A percentile compares a stretch with the other conserved stretches of the same genome.
Evolutionary conservation across 1,140 invertebrate species (phyloP).

Genomic region (Anastatus disparis): DNA sequence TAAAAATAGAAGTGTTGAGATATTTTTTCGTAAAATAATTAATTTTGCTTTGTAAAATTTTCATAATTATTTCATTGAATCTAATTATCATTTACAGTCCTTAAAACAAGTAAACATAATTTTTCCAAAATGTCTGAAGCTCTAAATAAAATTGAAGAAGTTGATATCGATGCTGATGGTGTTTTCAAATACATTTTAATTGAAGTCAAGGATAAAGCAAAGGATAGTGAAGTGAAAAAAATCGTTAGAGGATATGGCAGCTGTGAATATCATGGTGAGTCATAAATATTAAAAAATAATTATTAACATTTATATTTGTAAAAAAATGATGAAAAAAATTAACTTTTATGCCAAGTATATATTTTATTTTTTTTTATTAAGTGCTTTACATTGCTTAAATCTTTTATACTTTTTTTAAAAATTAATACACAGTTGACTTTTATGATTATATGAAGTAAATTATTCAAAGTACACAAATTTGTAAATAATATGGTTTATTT

Average conservation of each 20-base stretch:
- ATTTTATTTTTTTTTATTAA: neutral
- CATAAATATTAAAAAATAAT: neutral
- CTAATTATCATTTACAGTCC: conserved; percentile 16
- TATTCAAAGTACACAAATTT: conserved; percentile 26
- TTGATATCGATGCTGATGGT: conserved; percentile 83
- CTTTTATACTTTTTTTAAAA: conserved; percentile 24
- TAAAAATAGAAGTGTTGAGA: too few relatives aligned
- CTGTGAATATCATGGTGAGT: conserved; percentile 78
- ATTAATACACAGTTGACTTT: conserved; percentile 33
- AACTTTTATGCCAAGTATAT: neutral
- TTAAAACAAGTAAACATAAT: neutral
- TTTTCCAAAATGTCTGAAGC: conserved; percentile 52
- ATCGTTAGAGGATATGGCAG: conserved; percentile 81
- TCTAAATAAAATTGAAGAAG: conserved; percentile 72
- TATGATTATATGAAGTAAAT: conserved; percentile 18
- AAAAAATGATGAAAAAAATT: neutral
- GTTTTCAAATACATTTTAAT: conserved; percentile 90
- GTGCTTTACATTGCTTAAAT: conserved; percentile 8
- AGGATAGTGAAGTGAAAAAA: conserved; percentile 67
- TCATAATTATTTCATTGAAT: too few relatives aligned
- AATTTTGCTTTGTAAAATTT: too few relatives aligned
- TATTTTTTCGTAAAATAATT: too few relatives aligned
- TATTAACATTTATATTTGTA: neutral
- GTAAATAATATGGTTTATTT: conserved; percentile 21
- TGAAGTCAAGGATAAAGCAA: conserved; percentile 70